A percentile compares a stretch with the other conserved stretches of the same genome.
Evolutionary conservation across 1,140 invertebrate genomes (phyloP).

Genomic region (Diachasma alloeum): DNA sequence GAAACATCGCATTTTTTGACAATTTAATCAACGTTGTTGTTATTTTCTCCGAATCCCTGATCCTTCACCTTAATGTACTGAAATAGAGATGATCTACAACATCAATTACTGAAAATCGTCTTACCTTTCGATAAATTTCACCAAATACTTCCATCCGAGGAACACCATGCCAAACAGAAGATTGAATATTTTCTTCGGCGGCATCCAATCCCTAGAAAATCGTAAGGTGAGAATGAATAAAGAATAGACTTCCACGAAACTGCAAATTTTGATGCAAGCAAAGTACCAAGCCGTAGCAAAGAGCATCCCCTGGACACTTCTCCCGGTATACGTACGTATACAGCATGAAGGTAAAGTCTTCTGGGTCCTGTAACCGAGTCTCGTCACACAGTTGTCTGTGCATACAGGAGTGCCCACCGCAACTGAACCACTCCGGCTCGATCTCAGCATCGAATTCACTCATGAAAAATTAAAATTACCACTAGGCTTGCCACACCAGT

Average conservation of each 20-base stretch:
- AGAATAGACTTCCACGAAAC: not conserved
- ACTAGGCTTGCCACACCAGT: not conserved
- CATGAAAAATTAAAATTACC: constrained; percentile 56
- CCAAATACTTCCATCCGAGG: not conserved
- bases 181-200: not conserved
- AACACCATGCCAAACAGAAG: not conserved
- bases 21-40: too few species aligned
- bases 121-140: not conserved
- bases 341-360: constrained; percentile 37
- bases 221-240: not conserved
- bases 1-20: too few species aligned
- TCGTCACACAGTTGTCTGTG: constrained; percentile 62
- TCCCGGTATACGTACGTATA: not conserved
- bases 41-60: too few species aligned
- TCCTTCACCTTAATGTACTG: too few species aligned
- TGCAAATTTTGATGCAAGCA: not conserved
- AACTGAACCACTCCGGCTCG: constrained; percentile 30
- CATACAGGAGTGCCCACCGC: constrained; percentile 49
- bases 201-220: not conserved
- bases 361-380: constrained; percentile 56
- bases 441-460: constrained; percentile 43
- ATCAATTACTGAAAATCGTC: too few species aligned
- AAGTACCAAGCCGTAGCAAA: not conserved
- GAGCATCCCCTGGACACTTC: not conserved
- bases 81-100: not conserved